phyloP scores from a whole-genome alignment of 92 coral and sea anemone genomes.

The Actinostola sp. region DNA sequence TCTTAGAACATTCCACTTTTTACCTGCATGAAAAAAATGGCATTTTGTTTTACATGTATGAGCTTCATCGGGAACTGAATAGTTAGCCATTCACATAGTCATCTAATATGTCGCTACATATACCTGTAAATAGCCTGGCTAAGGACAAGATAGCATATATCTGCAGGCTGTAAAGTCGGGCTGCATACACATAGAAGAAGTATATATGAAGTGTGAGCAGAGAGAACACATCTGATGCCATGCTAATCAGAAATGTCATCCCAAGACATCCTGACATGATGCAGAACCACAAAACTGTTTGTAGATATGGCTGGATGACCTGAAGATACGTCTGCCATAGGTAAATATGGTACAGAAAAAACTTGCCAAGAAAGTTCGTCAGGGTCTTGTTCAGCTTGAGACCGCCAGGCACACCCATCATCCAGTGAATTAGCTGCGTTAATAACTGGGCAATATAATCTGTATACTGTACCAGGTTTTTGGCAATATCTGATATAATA shows the following conservation, averaged over 20 bases:
- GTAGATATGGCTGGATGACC: conserved; percentile 76
- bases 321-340: conserved; percentile 90
- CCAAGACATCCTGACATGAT: conserved; percentile 87
- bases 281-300: conserved; percentile 67
- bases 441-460: conserved; percentile 73
- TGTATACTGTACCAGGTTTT: conserved; percentile 59
- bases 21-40: conserved; percentile 54
- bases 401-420: conserved; percentile 94
- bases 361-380: conserved; percentile 81
- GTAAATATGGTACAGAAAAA: conserved; percentile 83
- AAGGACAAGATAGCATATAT: conserved; percentile 72
- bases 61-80: not conserved
- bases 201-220: conserved; percentile 87
- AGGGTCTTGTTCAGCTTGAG: conserved; percentile 85
- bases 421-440: conserved; percentile 73
- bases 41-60: not conserved
- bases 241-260: conserved; percentile 75
- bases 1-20: conserved; percentile 83
- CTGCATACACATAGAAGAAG: conserved; percentile 98
- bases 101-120: not conserved
- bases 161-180: conserved; percentile 86
- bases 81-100: not conserved
- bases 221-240: conserved; percentile 85
- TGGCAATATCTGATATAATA: conserved; percentile 42
- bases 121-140: conserved; percentile 90